Conservation (phyloP, 2,888 invertebrate genomes). For the Macrosoma leucophasiata region DNA sequence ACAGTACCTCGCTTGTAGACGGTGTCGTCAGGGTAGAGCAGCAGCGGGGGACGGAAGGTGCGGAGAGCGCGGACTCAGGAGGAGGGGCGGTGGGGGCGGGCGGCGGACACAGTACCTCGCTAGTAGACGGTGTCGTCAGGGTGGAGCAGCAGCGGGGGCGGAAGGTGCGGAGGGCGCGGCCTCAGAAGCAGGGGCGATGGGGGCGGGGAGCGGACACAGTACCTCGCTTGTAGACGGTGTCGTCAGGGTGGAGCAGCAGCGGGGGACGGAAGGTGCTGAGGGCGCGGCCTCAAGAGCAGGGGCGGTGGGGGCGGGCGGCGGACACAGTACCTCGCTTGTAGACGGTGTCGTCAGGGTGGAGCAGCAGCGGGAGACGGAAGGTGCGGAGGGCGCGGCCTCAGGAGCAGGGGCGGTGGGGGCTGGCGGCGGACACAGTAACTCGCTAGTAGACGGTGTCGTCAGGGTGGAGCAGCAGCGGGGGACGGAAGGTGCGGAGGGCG, state of each 20-base stretch:
- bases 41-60: slow-evolving; percentile 35
- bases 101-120: slow-evolving; percentile 75
- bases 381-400: slow-evolving; percentile 60
- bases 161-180: too few relatives aligned
- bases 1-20: slow-evolving; percentile 63
- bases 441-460: slow-evolving; percentile 63
- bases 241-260: slow-evolving; percentile 52
- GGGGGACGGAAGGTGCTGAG: slow-evolving; percentile 30
- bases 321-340: slow-evolving; percentile 78
- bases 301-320: slow-evolving; percentile 33
- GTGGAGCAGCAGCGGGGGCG: slow-evolving; percentile 42
- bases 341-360: slow-evolving; percentile 83
- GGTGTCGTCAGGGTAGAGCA: slow-evolving; percentile 59
- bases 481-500: too few relatives aligned
- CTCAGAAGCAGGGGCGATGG: slow-evolving; percentile 33
- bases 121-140: slow-evolving; percentile 64
- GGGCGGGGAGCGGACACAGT: too few relatives aligned
- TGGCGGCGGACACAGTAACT: slow-evolving; percentile 63
- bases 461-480: slow-evolving; percentile 46
- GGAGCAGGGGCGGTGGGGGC: slow-evolving; percentile 58
- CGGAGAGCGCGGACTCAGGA: too few relatives aligned
- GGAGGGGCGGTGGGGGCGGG: slow-evolving; percentile 31
- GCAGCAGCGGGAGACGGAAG: slow-evolving; percentile 73
- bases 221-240: slow-evolving; percentile 61
- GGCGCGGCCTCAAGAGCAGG: slow-evolving; percentile 15